Percentiles rank a stretch among this genome's conserved stretches.
Evolutionary conservation across 1,140 invertebrate species (phyloP).

Genomic region (Sitobion miscanthi): DNA sequence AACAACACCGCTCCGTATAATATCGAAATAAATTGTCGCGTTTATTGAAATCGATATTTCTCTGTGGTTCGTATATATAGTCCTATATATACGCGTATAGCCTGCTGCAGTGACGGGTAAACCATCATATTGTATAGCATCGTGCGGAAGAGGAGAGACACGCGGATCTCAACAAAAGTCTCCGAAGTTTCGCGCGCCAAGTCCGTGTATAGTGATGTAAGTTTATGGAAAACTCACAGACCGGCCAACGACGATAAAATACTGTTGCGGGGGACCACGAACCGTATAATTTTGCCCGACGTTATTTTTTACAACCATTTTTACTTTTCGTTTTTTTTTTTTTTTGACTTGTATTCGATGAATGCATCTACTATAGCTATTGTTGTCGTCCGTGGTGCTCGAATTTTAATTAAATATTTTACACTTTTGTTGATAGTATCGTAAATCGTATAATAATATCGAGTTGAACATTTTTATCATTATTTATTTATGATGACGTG

Average conservation of each 20-base stretch:
- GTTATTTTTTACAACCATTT: not conserved
- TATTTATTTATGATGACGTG: not conserved
- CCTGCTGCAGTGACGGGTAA: not conserved
- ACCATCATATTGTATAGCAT: not conserved
- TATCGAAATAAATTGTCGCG: not conserved
- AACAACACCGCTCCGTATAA: not conserved
- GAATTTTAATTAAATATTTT: constrained; percentile 2
- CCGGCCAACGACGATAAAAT: not conserved
- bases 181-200: not conserved
- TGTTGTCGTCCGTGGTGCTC: not conserved
- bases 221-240: not conserved
- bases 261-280: no score
- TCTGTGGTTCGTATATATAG: not conserved
- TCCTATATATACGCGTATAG: not conserved
- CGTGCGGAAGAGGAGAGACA: not conserved
- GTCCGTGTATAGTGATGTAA: no score
- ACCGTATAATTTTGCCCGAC: not conserved
- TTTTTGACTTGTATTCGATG: not conserved
- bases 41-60: not conserved
- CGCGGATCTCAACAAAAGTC: not conserved
- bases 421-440: not conserved
- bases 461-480: not conserved
- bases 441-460: not conserved
- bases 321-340: not conserved
- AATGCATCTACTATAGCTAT: not conserved